Conservation (phyloP, 1,140 invertebrate genomes). For the Meteorus sp. region DNA sequence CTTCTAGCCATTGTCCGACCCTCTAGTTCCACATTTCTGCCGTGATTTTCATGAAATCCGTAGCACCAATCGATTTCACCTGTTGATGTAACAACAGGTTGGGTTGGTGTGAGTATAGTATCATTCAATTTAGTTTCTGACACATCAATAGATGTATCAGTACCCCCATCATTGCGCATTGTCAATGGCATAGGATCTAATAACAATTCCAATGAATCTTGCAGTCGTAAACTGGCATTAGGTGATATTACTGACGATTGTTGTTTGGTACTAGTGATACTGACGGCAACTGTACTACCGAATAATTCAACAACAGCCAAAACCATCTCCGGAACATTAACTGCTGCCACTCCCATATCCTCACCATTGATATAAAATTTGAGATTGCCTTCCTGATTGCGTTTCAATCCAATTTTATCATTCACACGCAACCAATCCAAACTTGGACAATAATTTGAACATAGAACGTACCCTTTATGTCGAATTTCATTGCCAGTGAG, state of each 20-base stretch:
- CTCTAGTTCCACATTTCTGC: conserved; percentile 74
- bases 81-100: conserved; percentile 35
- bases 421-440: conserved; percentile 78
- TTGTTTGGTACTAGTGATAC: conserved; percentile 63
- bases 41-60: conserved; percentile 70
- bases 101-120: conserved; percentile 47
- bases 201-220: conserved; percentile 67
- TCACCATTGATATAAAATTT: conserved; percentile 77
- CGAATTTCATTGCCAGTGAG: conserved; percentile 70
- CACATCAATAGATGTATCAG: conserved; percentile 53
- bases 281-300: conserved; percentile 68
- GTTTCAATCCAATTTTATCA: conserved; percentile 70
- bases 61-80: conserved; percentile 52
- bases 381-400: conserved; percentile 63
- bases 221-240: conserved; percentile 63
- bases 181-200: conserved; percentile 61
- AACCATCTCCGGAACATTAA: conserved; percentile 76
- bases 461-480: conserved; percentile 63
- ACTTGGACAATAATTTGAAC: conserved; percentile 70
- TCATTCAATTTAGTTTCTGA: conserved; percentile 54
- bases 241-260: conserved; percentile 58
- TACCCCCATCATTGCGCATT: conserved; percentile 50
- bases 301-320: conserved; percentile 76
- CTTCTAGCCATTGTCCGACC: conserved; percentile 64
- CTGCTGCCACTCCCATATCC: conserved; percentile 80